phyloP scores from a whole-genome alignment of 2,797 vertebrate species.

The Siniperca undulata region DNA sequence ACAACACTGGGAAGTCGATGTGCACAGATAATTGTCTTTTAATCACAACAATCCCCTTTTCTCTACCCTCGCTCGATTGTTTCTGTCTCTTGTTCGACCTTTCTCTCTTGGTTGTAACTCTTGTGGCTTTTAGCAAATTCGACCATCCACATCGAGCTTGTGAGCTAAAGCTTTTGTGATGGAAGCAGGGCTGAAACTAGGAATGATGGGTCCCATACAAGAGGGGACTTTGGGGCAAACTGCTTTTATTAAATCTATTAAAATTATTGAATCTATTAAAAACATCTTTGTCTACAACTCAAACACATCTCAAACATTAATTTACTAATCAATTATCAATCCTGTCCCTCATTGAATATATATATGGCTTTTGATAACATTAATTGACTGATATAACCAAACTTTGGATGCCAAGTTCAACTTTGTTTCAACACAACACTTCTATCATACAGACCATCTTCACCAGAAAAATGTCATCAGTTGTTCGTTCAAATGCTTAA shows the following conservation, averaged over 20 bases:
- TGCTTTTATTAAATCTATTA: neutral
- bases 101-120: slow-evolving; percentile 56
- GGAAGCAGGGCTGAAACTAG: neutral
- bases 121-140: slow-evolving; percentile 52
- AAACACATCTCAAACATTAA: neutral
- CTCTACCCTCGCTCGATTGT: slow-evolving; percentile 72
- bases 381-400: neutral
- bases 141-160: slow-evolving; percentile 4
- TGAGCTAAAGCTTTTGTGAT: neutral
- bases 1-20: slow-evolving; percentile 88
- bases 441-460: neutral
- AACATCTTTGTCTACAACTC: neutral
- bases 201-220: neutral
- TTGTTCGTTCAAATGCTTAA: neutral
- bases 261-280: neutral
- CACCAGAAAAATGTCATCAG: neutral
- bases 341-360: neutral
- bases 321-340: neutral
- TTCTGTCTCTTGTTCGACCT: slow-evolving; percentile 64
- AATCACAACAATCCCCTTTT: slow-evolving; percentile 86
- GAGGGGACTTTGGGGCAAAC: neutral
- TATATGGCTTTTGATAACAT: neutral
- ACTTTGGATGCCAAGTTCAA: neutral
- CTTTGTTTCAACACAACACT: neutral
- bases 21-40: slow-evolving; percentile 87